These are phyloP conservation scores for Syngnathus rostellatus DNA, from an alignment of 2,797 vertebrate species.

Conservation along the genomic window DNA sequence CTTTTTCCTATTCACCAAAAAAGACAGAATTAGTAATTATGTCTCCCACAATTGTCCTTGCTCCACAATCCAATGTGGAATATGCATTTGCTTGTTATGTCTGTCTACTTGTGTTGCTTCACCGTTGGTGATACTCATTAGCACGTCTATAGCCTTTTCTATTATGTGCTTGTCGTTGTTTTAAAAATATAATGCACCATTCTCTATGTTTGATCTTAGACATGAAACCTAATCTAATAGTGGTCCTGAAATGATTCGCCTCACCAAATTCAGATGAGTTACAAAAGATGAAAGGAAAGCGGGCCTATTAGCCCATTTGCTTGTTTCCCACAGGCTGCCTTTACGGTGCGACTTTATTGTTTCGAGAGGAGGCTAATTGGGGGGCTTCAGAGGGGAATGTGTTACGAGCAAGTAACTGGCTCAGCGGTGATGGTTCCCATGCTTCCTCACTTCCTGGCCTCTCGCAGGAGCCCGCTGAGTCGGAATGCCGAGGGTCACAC, in stretches of 20 bases:
- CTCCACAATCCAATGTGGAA: too few relatives aligned
- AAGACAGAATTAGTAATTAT: too few relatives aligned
- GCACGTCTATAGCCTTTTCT: too few relatives aligned
- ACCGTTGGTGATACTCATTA: too few relatives aligned
- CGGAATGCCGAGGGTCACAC: constrained; percentile 45
- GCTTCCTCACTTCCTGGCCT: constrained; percentile 46
- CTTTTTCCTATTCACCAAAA: too few relatives aligned
- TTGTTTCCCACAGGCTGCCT: constrained; percentile 25
- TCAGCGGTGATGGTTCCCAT: constrained; percentile 30
- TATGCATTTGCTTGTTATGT: too few relatives aligned
- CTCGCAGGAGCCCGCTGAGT: constrained; percentile 34
- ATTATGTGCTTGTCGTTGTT: too few relatives aligned
- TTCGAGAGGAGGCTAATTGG: constrained; percentile 24
- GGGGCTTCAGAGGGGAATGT: constrained; percentile 14
- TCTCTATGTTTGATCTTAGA: too few relatives aligned
- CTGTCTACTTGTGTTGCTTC: too few relatives aligned
- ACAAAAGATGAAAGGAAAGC: not conserved
- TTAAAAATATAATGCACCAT: too few relatives aligned
- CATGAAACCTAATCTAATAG: too few relatives aligned
- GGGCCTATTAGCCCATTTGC: constrained; percentile 4
- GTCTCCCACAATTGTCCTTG: too few relatives aligned
- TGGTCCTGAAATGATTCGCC: not conserved
- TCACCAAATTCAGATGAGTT: not conserved
- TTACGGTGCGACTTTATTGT: constrained; percentile 39
- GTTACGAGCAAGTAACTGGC: constrained; percentile 22